phyloP scores from a whole-genome alignment of 2,113 vertebrate species.

The Sphyrna mokarran region DNA sequence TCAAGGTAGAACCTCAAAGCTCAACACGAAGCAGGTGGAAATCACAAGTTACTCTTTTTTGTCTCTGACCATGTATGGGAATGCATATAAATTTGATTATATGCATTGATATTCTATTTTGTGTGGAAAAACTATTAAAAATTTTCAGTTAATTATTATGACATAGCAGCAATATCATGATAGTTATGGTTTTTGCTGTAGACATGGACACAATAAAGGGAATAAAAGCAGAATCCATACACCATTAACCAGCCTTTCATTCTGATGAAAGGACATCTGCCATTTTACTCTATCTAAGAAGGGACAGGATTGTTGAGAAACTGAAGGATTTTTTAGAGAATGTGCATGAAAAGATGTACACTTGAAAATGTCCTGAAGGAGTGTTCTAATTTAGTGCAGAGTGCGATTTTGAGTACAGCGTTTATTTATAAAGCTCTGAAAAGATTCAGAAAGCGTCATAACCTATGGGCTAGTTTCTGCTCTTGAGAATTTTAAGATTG shows the following conservation, averaged over 20 bases:
- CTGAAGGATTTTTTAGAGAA: background rate
- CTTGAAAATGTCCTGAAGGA: slow-evolving; percentile 25
- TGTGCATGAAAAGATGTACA: slow-evolving; percentile 28
- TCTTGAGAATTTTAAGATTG: background rate
- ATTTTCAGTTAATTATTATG: no score
- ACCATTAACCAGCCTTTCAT: background rate
- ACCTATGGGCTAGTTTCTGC: background rate
- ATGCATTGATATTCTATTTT: background rate
- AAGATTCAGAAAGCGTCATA: background rate
- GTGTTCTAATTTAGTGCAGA: slow-evolving; percentile 7
- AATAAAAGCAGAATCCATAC: background rate
- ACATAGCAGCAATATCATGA: background rate
- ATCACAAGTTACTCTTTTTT: background rate
- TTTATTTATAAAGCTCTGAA: slow-evolving; percentile 33
- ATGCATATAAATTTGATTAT: background rate
- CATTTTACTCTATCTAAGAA: background rate
- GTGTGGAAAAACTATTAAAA: background rate
- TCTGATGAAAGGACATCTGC: background rate
- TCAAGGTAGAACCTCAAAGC: background rate
- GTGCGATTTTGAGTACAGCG: slow-evolving; percentile 1
- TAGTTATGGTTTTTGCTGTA: background rate
- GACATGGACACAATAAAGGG: background rate
- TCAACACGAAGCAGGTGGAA: background rate
- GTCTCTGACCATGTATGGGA: no score
- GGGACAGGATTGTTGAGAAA: background rate